These are phyloP conservation scores for Gobiocypris rarus DNA, from an alignment of 2,113 vertebrate genomes.

Conservation along the genomic window DNA sequence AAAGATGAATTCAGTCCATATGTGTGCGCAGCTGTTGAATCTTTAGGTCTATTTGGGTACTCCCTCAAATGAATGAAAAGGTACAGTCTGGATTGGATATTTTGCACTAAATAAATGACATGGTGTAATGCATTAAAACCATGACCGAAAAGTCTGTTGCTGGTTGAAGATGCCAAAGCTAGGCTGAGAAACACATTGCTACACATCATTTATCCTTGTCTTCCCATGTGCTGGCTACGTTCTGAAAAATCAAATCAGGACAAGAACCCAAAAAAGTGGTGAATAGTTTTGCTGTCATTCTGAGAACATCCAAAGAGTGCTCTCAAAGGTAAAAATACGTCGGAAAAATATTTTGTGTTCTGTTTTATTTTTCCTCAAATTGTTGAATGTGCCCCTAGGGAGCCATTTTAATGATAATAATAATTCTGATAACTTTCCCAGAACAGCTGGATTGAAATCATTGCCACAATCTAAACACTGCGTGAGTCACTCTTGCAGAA, in stretches of 20 bases:
- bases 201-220: background rate
- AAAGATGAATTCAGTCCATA: slow-evolving; percentile 15
- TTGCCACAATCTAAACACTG: slow-evolving; percentile 14
- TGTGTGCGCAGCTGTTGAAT: slow-evolving; percentile 22
- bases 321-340: slow-evolving; percentile 27
- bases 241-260: background rate
- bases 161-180: background rate
- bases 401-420: slow-evolving; percentile 22
- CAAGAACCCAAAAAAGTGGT: background rate
- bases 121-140: background rate
- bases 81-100: slow-evolving; percentile 5
- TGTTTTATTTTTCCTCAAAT: background rate
- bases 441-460: slow-evolving; percentile 23
- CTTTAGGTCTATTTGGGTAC: background rate
- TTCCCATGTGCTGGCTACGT: background rate
- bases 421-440: slow-evolving; percentile 24
- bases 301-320: background rate
- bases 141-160: background rate
- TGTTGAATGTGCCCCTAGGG: slow-evolving; percentile 13
- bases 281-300: background rate
- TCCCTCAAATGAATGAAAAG: slow-evolving; percentile 6
- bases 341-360: background rate
- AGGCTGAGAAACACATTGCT: background rate
- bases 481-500: slow-evolving; percentile 30
- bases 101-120: background rate